These are phyloP conservation scores for Thymelicus sylvestris DNA, from an alignment of 2,888 invertebrate species.

Conservation along the genomic window DNA sequence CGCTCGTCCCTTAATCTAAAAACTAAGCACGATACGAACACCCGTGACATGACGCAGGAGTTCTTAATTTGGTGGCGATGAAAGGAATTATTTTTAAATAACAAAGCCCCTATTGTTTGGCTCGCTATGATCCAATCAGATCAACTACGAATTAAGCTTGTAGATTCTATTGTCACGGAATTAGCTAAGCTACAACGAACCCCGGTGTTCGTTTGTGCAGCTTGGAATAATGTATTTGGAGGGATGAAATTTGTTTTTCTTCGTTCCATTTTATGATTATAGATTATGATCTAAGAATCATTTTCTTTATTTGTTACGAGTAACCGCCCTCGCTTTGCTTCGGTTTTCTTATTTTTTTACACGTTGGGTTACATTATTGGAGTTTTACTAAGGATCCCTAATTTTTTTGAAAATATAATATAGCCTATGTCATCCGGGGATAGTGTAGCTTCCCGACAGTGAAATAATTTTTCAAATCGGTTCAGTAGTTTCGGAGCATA, in stretches of 20 bases:
- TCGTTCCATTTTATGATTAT: background rate
- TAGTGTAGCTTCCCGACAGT: no score
- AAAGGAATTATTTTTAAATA: constrained; percentile 19
- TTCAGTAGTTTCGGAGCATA: no score
- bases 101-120: constrained; percentile 15
- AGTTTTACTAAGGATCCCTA: no score
- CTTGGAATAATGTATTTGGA: background rate
- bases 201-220: background rate
- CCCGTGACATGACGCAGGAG: constrained; percentile 8
- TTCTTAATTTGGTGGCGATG: constrained; percentile 11
- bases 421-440: no score
- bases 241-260: background rate
- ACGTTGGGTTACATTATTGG: no score
- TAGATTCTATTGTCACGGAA: constrained; percentile 16
- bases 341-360: no score
- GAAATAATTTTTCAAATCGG: no score
- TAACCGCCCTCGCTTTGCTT: no score
- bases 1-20: no score
- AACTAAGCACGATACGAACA: constrained; percentile 13
- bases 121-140: constrained; percentile 12
- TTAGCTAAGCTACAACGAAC: constrained; percentile 1
- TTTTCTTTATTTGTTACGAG: no score
- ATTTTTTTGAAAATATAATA: no score
- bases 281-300: background rate
- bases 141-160: constrained; percentile 15